phyloP scores from a whole-genome alignment of 2,113 vertebrate genomes.

The Ctenodactylus gundi region DNA sequence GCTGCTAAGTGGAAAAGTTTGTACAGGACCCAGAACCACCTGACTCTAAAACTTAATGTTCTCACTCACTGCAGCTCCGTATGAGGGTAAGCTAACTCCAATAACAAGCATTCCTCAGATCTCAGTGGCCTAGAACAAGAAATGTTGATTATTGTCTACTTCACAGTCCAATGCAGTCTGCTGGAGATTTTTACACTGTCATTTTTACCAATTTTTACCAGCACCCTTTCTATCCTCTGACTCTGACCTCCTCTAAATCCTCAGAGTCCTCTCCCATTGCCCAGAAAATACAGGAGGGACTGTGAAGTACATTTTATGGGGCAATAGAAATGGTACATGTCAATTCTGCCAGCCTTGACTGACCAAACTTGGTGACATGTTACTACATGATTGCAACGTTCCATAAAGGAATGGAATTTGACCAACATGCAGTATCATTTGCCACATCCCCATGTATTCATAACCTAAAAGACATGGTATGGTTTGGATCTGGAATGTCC shows the following conservation, averaged over 20 bases:
- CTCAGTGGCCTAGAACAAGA: not conserved
- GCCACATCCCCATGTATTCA: not conserved
- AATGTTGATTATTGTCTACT: not conserved
- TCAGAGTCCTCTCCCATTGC: not conserved
- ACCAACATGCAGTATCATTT: not conserved
- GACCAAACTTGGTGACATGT: not conserved
- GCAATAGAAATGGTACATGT: not conserved
- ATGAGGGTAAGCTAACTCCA: not conserved
- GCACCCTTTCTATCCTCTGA: not conserved
- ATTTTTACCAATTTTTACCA: not conserved
- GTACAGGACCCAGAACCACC: not conserved
- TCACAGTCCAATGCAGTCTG: not conserved
- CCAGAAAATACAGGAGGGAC: not conserved
- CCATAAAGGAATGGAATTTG: not conserved
- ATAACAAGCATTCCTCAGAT: not conserved
- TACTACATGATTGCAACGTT: not conserved
- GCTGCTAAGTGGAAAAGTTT: slow-evolving; percentile 47
- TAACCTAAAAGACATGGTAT: not conserved
- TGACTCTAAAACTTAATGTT: not conserved
- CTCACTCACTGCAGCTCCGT: not conserved
- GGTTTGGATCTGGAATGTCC: too few species aligned
- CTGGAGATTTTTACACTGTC: not conserved
- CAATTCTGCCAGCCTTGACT: not conserved
- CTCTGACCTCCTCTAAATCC: not conserved
- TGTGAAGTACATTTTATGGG: not conserved